Conservation (phyloP, 2,888 invertebrate species). For the Mystacides longicornis region DNA sequence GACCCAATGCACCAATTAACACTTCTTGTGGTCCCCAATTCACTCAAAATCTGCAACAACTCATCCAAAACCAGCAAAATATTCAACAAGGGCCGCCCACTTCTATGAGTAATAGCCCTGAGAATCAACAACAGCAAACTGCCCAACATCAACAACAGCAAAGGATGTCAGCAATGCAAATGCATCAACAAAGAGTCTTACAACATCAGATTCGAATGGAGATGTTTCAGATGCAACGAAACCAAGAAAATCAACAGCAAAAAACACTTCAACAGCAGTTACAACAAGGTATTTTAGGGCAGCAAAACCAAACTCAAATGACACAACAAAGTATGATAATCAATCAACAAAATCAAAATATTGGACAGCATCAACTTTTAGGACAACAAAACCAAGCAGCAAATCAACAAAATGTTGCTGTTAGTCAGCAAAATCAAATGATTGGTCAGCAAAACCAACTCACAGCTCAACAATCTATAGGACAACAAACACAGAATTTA, state of each 20-base stretch:
- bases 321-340: constrained; percentile 40
- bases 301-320: background rate
- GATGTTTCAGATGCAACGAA: constrained; percentile 37
- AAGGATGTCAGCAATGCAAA: constrained; percentile 40
- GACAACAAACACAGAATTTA: constrained; percentile 29
- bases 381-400: constrained; percentile 28
- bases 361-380: constrained; percentile 28
- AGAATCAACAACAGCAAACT: constrained; percentile 28
- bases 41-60: constrained; percentile 26
- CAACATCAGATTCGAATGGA: constrained; percentile 53
- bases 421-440: constrained; percentile 32
- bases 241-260: constrained; percentile 32
- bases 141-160: constrained; percentile 35
- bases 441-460: constrained; percentile 31
- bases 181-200: constrained; percentile 49
- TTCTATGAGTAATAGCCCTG: background rate
- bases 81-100: constrained; percentile 23
- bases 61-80: constrained; percentile 28
- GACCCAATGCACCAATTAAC: constrained; percentile 17
- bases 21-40: constrained; percentile 33
- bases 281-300: background rate
- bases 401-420: background rate
- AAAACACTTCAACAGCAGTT: background rate
- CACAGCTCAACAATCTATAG: constrained; percentile 30
- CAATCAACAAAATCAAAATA: constrained; percentile 30